Evolutionary conservation across 2,113 vertebrate species (phyloP), one percentile per base, ranked within the genome.

Genomic region (Halcyon malimbica): DNA sequence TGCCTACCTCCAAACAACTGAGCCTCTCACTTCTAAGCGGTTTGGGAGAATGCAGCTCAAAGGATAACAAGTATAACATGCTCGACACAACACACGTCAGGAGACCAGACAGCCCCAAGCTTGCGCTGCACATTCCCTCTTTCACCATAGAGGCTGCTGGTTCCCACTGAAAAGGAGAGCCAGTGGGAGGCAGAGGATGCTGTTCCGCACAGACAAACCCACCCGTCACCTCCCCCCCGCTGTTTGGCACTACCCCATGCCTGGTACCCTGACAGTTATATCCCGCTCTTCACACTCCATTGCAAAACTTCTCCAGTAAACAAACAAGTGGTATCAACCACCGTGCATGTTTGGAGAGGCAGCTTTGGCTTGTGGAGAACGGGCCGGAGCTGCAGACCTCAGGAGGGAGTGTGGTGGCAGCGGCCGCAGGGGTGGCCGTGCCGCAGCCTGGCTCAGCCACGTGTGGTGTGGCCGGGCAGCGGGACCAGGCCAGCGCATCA

Each of bases 361-460:
- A 53, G 59, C 23, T 18, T 10, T 70, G 68, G 64, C 85, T 68
- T 15, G 59, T 9, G 75, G 57, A 75, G 70, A 74, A 23, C 5
- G 1, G 57, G 62, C 48, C 51, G 3, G 4, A 76, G 79, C 79
- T 44, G 50, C 82, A 81, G 77, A 9, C n/a, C 29, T 13, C 0
- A 2, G 3, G 11, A 31, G 44, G 57, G 42, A 65, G 56, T 0
- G 0, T 0, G 13, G 26, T 13, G 82, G 89, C 85, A 87, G 84
- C 42, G 8, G n/a, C 19, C 2, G 59, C 6, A 11, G 67, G 41
- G 48, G 28, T 0, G 16, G 48, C 37, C 3, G 0, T 37, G 57
- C 53, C 1, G 0, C 62, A 8, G 78, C 71, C 46, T 1, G 0
- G 23, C 71, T 37, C 33, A 10, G 83, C 39, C 3, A 0, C 3